Evolutionary conservation across 2,797 vertebrate species (phyloP), one percentile per base, ranked within the genome.

Genomic region (Fistularia tabacaria): DNA sequence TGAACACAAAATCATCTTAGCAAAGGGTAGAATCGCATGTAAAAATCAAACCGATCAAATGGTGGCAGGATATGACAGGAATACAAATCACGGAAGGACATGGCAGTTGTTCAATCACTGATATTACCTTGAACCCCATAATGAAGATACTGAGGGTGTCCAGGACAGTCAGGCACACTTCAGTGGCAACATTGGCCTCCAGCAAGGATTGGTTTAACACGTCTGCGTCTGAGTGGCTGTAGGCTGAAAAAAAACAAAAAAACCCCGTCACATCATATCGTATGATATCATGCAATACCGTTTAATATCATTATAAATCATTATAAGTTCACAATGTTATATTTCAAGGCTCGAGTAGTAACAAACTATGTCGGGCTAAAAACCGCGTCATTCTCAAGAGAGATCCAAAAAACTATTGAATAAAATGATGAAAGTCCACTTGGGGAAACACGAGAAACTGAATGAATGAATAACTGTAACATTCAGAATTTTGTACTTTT

Each of bases 131-230:
- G 87, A 99, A 99, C 8, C 93, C 90, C 92, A 95, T 91, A 54
- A 97, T 96, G 85, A 98, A 98, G 71, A 98, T 91, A 14, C 94
- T 95, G 0, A 98, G 91, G 0, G 95, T 98, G 83, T 99, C 96
- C 86, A 98, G 90, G 58, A 97, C 93, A 0, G 96, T 97, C 69
- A 98, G 91, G 80, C 95, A 98, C 71, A 98, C 96, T 86, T 99
- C 96, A 0, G 97, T 98, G 39, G 97, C 96, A 42, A 92, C 92
- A 87, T 96, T 98, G 71, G 96, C 95, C 90, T 98, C 96, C 60
- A 99, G 89, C 64, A 97, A 84, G 0, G 96, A 95, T 88, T 98
- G 96, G 85, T 95, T 96, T 60, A 97, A 85, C 52, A 96, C 94
- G 13, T 99, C 97, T 3, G 96, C 95, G 11, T 99, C 97, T 0